Evolutionary conservation across 1,140 invertebrate genomes (phyloP).

Genomic region (Ceratosolen solmsi): DNA sequence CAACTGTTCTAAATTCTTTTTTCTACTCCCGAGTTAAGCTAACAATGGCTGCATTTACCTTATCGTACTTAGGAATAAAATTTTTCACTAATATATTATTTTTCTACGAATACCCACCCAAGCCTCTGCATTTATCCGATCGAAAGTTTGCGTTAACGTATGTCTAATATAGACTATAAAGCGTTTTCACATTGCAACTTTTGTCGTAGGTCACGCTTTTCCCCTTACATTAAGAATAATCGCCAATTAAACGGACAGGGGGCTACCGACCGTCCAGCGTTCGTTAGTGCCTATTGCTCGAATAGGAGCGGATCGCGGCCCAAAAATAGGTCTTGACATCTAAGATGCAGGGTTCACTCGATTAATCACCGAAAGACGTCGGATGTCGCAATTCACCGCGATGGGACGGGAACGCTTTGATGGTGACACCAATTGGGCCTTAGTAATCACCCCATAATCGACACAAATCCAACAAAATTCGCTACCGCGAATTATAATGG

Average conservation of each 20-base stretch:
- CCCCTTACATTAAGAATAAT: not conserved
- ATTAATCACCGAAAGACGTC: constrained; percentile 14
- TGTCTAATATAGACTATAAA: too few relatives aligned
- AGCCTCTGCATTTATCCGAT: not conserved
- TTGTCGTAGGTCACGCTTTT: too few relatives aligned
- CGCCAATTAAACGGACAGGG: not conserved
- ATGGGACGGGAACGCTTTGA: not conserved
- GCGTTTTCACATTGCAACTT: too few relatives aligned
- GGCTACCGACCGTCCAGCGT: not conserved
- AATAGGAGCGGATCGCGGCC: too few relatives aligned
- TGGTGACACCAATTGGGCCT: not conserved
- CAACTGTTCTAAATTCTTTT: not conserved
- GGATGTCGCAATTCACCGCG: constrained; percentile 21
- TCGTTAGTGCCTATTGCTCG: not conserved
- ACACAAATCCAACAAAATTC: not conserved
- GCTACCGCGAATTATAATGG: too few relatives aligned
- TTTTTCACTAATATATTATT: not conserved
- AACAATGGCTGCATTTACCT: not conserved
- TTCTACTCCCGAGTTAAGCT: not conserved
- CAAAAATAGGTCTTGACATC: constrained; percentile 34
- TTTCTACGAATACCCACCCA: not conserved
- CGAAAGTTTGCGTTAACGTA: too few relatives aligned
- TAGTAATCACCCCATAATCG: not conserved
- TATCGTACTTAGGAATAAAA: not conserved
- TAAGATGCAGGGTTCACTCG: not conserved